Base-by-base conservation (phyloP, 2,113 vertebrate species). In the Pungitius pungitius region DNA sequence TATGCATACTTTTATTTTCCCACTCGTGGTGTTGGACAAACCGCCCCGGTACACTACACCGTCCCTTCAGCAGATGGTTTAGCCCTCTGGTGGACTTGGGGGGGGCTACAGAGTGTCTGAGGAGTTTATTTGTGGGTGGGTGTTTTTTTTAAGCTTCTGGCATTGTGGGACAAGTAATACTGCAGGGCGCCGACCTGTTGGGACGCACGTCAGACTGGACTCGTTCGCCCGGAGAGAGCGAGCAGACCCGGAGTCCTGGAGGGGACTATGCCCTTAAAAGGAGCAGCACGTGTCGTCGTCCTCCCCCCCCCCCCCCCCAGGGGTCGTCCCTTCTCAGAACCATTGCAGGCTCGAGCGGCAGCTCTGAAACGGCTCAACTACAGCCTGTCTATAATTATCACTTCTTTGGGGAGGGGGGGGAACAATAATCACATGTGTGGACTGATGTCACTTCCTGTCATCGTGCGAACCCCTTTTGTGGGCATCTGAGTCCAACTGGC, bases 361-460 rank as follows among this genome's bases (percentile, higher is more conserved):
- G 58, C 56, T 35, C 73, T 91, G 90, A 87, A 93, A 94, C 56
- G 66, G 57, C 77, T 75, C 64, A 55, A 71, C 77, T 77, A 27
- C 69, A 55, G 43, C 40, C 52, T 0, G 33, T 81, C 92, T 93
- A 93, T 92, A 93, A 90, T 94, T 92, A 92, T 90, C 89, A 54
- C 37, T 39, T 47, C 64, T 59, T 56, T 49, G 13, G 40, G 40
- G 40, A 13, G 45, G 45, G 18, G 45, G 42, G 42, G 2, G 42
- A n/a, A n/a, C n/a, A n/a, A n/a, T n/a, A n/a, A n/a, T n/a, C n/a
- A n/a, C n/a, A n/a, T 82, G 74, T 83, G 87, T 75, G 20, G 62
- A 57, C 45, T 52, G 77, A 39, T 30, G 35, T 71, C 67, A 67
- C 62, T 78, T 85, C 81, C 85, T 67, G 62, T 64, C 70, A 5